phyloP scores from a whole-genome alignment of 2,113 vertebrate genomes.

The Noctilio leporinus region DNA sequence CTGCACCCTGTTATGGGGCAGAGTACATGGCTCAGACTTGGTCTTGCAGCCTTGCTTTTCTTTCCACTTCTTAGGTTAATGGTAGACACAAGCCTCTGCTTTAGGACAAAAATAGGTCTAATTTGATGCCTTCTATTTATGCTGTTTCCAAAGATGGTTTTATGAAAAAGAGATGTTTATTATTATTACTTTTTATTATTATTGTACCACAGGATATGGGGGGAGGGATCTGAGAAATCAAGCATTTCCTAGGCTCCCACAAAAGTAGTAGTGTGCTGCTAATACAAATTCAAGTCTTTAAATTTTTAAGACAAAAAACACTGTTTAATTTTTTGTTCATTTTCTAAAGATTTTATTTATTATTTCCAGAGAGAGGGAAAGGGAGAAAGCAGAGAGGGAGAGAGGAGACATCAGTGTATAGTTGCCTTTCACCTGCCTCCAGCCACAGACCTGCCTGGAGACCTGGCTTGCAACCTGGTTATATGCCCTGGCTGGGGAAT shows the following conservation, averaged over 20 bases:
- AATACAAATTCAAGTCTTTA: background rate
- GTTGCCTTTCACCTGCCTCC: too few relatives aligned
- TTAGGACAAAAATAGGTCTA: background rate
- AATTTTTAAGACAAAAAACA: background rate
- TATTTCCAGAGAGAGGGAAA: too few relatives aligned
- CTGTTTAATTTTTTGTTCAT: background rate
- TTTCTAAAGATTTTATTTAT: too few relatives aligned
- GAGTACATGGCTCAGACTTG: rapidly evolving
- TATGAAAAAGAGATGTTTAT: background rate
- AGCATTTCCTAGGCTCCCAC: background rate
- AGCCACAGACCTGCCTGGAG: too few relatives aligned
- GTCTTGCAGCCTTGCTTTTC: background rate
- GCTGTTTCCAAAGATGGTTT: background rate
- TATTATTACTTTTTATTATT: background rate
- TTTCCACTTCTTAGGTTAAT: background rate
- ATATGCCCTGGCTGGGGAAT: too few relatives aligned
- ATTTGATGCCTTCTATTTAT: background rate
- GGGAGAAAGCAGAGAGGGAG: too few relatives aligned
- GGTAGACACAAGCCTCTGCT: background rate
- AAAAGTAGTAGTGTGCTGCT: rapidly evolving
- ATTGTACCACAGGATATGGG: background rate
- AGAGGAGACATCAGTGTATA: too few relatives aligned
- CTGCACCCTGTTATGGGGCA: background rate
- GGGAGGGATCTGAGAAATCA: background rate
- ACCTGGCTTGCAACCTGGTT: too few relatives aligned